Percentiles rank a stretch among this genome's conserved stretches.
Evolutionary conservation across 2,888 invertebrate genomes (phyloP).

Genomic region (Diogma glabrata): DNA sequence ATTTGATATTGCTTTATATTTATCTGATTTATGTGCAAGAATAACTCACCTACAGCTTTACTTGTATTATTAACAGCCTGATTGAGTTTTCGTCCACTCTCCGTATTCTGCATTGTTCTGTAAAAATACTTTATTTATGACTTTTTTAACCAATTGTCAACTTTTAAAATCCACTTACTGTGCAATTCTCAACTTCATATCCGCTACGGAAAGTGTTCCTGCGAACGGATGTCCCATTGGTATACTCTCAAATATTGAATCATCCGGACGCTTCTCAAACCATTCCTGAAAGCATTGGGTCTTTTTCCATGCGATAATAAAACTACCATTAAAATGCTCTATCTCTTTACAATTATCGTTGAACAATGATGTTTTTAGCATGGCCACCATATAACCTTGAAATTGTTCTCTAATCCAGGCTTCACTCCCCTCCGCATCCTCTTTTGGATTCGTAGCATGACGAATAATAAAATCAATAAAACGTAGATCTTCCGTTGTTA

Average conservation of each 20-base stretch:
- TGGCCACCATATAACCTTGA: conserved; percentile 68
- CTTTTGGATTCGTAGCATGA: conserved; percentile 51
- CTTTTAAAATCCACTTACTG: conserved; percentile 59
- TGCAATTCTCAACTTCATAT: conserved; percentile 83
- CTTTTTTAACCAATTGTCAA: background rate
- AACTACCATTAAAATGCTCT: conserved; percentile 79
- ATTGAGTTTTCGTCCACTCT: conserved; percentile 84
- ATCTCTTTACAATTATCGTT: conserved; percentile 61
- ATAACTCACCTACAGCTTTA: conserved; percentile 58
- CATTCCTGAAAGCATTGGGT: conserved; percentile 86
- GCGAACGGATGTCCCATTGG: conserved; percentile 85
- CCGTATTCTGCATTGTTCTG: conserved; percentile 90
- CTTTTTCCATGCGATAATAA: conserved; percentile 71
- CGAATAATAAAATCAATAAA: conserved; percentile 90
- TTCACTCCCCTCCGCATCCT: conserved; percentile 83
- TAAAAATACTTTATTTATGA: background rate
- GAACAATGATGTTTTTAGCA: conserved; percentile 62
- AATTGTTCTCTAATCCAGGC: conserved; percentile 95
- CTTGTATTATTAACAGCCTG: conserved; percentile 88
- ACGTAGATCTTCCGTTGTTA: conserved; percentile 89
- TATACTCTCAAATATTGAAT: conserved; percentile 55
- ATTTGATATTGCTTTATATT: no score
- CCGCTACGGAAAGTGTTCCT: conserved; percentile 86
- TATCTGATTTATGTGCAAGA: background rate
- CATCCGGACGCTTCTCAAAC: conserved; percentile 51